These are phyloP conservation scores for Charanyca ferruginea DNA, from an alignment of 2,888 invertebrate species.

Conservation along the genomic window DNA sequence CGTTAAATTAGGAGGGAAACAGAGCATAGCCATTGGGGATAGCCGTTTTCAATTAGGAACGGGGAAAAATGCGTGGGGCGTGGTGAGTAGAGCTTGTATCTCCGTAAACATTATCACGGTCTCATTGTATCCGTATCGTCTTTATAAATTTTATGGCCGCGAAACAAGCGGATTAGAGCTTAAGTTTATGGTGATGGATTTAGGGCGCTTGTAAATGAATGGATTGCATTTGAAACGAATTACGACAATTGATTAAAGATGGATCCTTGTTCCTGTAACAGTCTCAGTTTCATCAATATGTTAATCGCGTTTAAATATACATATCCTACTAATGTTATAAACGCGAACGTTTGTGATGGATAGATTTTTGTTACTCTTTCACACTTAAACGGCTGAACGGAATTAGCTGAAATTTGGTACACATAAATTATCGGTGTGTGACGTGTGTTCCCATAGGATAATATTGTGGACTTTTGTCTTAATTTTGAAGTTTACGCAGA, in stretches of 20 bases:
- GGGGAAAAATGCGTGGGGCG: slow-evolving; percentile 72
- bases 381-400: too few species aligned
- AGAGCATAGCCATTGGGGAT: slow-evolving; percentile 67
- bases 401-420: too few species aligned
- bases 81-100: slow-evolving; percentile 80
- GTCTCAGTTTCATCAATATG: background rate
- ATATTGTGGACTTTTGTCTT: too few species aligned
- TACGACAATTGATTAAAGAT: background rate
- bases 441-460: too few species aligned
- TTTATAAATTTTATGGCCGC: slow-evolving; percentile 66
- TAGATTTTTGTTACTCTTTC: too few species aligned
- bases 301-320: background rate
- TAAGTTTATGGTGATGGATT: slow-evolving; percentile 33
- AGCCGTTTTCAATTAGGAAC: slow-evolving; percentile 74
- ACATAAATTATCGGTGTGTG: too few species aligned
- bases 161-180: slow-evolving; percentile 56
- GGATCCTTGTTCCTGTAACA: background rate
- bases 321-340: too few species aligned
- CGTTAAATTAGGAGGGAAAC: slow-evolving; percentile 67
- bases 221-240: background rate
- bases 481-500: too few species aligned
- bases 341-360: too few species aligned
- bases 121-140: slow-evolving; percentile 71
- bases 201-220: slow-evolving; percentile 17
- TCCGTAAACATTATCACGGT: slow-evolving; percentile 73